A percentile compares a stretch with the other conserved stretches of the same genome.
phyloP scores from a whole-genome alignment of 2,888 invertebrate genomes.

The Phalera bucephala region DNA sequence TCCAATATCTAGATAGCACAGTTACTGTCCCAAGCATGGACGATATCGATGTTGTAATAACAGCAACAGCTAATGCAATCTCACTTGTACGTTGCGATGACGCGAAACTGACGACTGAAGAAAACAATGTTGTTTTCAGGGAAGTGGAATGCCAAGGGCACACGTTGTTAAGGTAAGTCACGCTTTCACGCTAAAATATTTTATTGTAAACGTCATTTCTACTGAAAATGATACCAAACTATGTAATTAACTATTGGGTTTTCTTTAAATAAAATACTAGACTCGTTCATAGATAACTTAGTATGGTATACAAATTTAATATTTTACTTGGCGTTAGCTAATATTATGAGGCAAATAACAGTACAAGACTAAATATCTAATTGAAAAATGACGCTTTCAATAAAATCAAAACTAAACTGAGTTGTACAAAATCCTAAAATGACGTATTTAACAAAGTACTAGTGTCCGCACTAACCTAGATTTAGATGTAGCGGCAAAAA shows the following conservation, averaged over 20 bases:
- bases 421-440: constrained; percentile 2
- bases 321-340: no score
- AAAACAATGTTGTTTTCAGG: constrained; percentile 70
- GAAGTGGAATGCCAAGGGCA: constrained; percentile 67
- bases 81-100: constrained; percentile 28
- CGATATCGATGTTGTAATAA: constrained; percentile 70
- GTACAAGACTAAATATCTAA: no score
- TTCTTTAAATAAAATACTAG: no score
- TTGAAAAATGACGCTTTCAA: constrained; percentile 11
- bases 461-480: constrained; percentile 8
- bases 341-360: no score
- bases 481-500: neutral
- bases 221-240: no score
- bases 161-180: constrained; percentile 75
- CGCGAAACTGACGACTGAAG: constrained; percentile 27
- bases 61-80: constrained; percentile 53
- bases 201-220: constrained; percentile 10
- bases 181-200: constrained; percentile 51
- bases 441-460: neutral
- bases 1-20: constrained; percentile 40
- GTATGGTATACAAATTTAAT: no score
- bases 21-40: constrained; percentile 79
- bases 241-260: no score
- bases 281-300: no score
- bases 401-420: constrained; percentile 5